phyloP scores from a whole-genome alignment of 2,888 invertebrate genomes.

The Sinopyrophorus schimmeli region DNA sequence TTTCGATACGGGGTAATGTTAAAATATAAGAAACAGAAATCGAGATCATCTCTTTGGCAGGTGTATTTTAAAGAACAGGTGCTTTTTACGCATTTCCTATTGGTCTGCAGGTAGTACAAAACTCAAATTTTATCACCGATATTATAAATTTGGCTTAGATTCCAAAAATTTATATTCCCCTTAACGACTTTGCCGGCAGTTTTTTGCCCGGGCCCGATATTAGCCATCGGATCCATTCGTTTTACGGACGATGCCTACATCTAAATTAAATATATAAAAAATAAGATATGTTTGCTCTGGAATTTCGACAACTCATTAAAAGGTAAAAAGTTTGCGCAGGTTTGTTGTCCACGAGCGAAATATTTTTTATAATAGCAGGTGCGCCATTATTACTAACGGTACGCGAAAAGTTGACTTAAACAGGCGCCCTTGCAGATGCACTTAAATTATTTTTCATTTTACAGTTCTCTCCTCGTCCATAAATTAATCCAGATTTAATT shows the following conservation, averaged over 20 bases:
- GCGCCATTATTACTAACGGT: conserved; percentile 20
- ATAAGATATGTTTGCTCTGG: background rate
- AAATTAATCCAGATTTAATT: too few species aligned
- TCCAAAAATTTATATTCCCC: too few species aligned
- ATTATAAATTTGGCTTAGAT: conserved; percentile 3
- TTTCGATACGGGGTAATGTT: too few species aligned
- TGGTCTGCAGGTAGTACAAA: conserved; percentile 11
- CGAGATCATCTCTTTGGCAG: conserved; percentile 12
- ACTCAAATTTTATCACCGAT: conserved; percentile 6
- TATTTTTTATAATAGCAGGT: conserved; percentile 23
- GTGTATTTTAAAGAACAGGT: conserved; percentile 14
- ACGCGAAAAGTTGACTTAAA: conserved; percentile 8
- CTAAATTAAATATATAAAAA: too few species aligned
- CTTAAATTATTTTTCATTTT: conserved; percentile 9
- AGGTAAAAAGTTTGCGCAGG: conserved; percentile 11
- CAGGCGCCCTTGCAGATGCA: conserved; percentile 16
- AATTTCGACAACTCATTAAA: conserved; percentile 11
- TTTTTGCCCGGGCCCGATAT: too few species aligned
- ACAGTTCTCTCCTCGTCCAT: too few species aligned
- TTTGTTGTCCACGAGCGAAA: conserved; percentile 22
- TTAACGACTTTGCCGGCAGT: too few species aligned
- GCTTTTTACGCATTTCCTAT: conserved; percentile 2
- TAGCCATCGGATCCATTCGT: too few species aligned
- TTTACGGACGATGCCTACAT: too few species aligned
- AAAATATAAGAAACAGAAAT: conserved; percentile 4